These are phyloP conservation scores for Xenus cinereus DNA, from an alignment of 2,113 vertebrate species.

Conservation along the genomic window DNA sequence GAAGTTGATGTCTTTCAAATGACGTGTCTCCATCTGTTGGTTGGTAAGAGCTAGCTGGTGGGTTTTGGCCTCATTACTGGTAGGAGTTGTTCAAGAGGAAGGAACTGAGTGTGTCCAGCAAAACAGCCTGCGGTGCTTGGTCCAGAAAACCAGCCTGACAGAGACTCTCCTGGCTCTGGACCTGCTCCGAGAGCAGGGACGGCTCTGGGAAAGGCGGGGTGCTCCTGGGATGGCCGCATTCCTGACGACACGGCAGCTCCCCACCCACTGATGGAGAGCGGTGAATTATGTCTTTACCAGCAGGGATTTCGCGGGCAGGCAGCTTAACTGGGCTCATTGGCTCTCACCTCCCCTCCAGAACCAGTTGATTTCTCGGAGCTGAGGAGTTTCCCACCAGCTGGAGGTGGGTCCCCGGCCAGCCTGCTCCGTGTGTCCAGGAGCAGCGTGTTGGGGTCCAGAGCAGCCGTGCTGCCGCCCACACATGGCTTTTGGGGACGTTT, in stretches of 20 bases:
- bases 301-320: neutral
- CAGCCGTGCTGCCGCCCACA: fast-evolving
- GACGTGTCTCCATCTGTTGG: fast-evolving
- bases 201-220: neutral
- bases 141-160: neutral
- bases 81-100: neutral
- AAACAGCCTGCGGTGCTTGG: fast-evolving
- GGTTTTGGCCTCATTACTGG: neutral
- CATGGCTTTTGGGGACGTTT: neutral
- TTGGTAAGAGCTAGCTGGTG: fast-evolving
- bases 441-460: neutral
- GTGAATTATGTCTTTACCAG: neutral
- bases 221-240: neutral
- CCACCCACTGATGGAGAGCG: fast-evolving
- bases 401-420: neutral
- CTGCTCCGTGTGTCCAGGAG: fast-evolving
- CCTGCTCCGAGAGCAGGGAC: neutral
- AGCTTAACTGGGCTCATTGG: neutral
- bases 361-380: neutral
- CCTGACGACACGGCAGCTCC: neutral
- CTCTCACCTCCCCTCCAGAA: neutral
- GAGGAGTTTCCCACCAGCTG: neutral
- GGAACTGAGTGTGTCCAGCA: fast-evolving
- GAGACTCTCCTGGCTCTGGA: neutral
- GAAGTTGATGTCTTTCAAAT: neutral